Evolutionary conservation across 2,113 vertebrate genomes (phyloP).

Genomic region (Tenrec ecaudatus): DNA sequence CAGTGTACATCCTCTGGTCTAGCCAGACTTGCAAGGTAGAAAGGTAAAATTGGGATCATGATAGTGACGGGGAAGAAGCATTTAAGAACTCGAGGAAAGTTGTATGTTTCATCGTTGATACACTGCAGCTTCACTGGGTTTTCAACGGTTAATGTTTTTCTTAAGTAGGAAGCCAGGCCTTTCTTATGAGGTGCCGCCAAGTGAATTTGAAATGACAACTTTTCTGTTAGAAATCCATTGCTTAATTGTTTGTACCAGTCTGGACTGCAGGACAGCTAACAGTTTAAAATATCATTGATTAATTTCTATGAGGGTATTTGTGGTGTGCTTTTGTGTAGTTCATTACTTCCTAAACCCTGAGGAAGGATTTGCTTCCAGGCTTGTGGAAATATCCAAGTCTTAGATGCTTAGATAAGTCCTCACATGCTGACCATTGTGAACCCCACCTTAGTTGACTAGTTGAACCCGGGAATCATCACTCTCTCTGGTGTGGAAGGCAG

Average conservation of each 20-base stretch:
- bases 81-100: too few relatives aligned
- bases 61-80: too few relatives aligned
- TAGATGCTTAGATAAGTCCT: background rate
- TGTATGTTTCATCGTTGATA: too few relatives aligned
- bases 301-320: background rate
- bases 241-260: too few relatives aligned
- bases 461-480: background rate
- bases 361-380: background rate
- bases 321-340: background rate
- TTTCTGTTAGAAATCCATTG: background rate
- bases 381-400: background rate
- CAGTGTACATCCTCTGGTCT: too few relatives aligned
- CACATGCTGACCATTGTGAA: too few relatives aligned
- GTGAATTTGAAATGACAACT: background rate
- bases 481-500: background rate
- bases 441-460: background rate
- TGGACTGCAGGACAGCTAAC: background rate
- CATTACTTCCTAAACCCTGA: slow-evolving; percentile 11
- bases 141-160: background rate
- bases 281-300: background rate
- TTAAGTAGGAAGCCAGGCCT: background rate
- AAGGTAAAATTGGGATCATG: too few relatives aligned
- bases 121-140: too few relatives aligned
- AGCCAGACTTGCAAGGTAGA: too few relatives aligned
- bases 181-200: background rate